Evolutionary conservation across 1,140 invertebrate genomes (phyloP).

Genomic region (Drosophila takahashii): DNA sequence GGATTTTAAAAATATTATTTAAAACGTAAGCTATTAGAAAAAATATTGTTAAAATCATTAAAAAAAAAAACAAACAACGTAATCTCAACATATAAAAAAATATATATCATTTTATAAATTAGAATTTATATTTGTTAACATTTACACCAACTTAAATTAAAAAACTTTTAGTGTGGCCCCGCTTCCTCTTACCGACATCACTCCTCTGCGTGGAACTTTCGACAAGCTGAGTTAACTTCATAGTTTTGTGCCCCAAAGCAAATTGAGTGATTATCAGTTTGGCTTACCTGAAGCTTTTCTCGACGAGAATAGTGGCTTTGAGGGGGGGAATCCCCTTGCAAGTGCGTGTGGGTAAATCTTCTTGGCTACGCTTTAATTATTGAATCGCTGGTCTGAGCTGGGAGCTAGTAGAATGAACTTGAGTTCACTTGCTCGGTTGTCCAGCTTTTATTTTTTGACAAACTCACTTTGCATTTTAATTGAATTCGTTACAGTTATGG

Average conservation of each 20-base stretch:
- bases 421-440: conserved; percentile 21
- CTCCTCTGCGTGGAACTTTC: conserved; percentile 22
- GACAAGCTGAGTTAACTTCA: conserved; percentile 76
- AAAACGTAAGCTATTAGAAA: no score
- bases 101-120: no score
- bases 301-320: not conserved
- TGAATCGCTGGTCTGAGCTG: conserved; percentile 40
- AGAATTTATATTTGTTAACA: no score
- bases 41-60: no score
- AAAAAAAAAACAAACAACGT: no score
- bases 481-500: conserved; percentile 49
- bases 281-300: conserved; percentile 52
- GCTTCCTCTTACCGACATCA: no score
- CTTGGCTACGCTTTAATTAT: conserved; percentile 54
- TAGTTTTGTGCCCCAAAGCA: conserved; percentile 70
- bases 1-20: no score
- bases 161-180: not conserved
- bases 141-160: no score
- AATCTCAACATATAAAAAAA: no score
- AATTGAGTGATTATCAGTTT: conserved; percentile 83
- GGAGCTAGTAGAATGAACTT: conserved; percentile 23
- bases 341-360: conserved; percentile 58
- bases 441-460: conserved; percentile 27
- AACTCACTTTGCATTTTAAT: conserved; percentile 63
- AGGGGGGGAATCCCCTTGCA: not conserved